Percentiles rank a stretch among this genome's conserved stretches.
These are phyloP conservation scores for Strigamia transsilvanica DNA, from an alignment of 2,888 invertebrate genomes.

Conservation along the genomic window DNA sequence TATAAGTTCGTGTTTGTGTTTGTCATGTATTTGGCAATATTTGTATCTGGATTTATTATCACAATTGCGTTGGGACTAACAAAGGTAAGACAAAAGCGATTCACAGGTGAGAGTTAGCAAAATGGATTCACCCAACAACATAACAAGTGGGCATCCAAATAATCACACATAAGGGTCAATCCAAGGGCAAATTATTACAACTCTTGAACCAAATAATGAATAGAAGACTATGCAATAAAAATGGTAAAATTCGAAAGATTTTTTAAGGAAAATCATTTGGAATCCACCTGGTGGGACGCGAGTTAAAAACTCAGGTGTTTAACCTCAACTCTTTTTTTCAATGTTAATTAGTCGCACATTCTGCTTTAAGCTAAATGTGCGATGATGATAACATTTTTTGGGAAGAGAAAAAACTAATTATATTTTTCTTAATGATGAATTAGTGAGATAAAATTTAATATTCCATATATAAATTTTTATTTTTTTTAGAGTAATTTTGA, in stretches of 20 bases:
- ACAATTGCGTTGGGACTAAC: slow-evolving; percentile 4
- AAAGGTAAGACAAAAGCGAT: slow-evolving; percentile 13
- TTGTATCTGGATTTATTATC: slow-evolving; percentile 14
- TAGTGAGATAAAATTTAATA: not conserved
- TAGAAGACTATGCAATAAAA: too few species aligned
- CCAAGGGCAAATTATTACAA: too few species aligned
- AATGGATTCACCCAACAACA: not conserved
- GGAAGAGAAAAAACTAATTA: too few species aligned
- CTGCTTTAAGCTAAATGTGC: too few species aligned
- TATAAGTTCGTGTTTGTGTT: not conserved
- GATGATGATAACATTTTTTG: too few species aligned
- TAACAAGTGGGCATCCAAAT: not conserved
- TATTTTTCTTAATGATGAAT: not conserved
- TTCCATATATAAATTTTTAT: too few species aligned
- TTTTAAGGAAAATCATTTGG: too few species aligned
- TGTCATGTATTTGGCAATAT: slow-evolving; percentile 1
- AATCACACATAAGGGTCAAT: not conserved
- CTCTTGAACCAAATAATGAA: too few species aligned
- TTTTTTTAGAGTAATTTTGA: slow-evolving; percentile 33
- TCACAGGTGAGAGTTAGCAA: not conserved
- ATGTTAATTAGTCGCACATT: too few species aligned
- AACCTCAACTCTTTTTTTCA: not conserved
- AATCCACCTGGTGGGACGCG: not conserved
- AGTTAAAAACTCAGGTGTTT: not conserved
- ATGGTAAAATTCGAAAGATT: too few species aligned